Evolutionary conservation across 2,797 vertebrate species (phyloP).

Genomic region (Cossypha caffra): DNA sequence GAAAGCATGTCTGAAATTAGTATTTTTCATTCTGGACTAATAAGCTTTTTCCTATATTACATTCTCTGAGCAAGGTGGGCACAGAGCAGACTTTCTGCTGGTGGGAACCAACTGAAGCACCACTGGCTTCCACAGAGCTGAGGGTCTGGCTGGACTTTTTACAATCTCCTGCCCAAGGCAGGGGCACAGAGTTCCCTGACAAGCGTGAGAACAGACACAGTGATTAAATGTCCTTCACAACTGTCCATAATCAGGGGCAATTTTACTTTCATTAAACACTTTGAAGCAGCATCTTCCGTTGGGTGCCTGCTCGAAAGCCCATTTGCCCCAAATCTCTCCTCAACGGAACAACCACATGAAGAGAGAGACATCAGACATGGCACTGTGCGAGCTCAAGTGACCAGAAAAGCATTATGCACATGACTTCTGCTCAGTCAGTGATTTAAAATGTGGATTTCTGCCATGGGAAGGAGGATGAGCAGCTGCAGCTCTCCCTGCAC

Average conservation of each 20-base stretch:
- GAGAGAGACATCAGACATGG: not conserved
- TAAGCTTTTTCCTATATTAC: not conserved
- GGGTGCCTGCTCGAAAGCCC: not conserved
- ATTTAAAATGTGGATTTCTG: not conserved
- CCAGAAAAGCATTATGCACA: not conserved
- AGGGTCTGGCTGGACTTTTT: not conserved
- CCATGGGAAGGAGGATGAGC: not conserved
- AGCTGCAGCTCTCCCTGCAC: not conserved
- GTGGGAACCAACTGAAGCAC: accelerated
- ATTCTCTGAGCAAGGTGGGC: not conserved
- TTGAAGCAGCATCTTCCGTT: not conserved
- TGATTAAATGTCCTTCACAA: not conserved
- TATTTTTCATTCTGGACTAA: not conserved
- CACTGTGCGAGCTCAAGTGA: not conserved
- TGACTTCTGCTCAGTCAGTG: not conserved
- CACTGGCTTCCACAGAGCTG: not conserved
- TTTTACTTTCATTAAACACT: not conserved
- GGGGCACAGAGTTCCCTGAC: not conserved
- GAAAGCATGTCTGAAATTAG: conserved; percentile 22
- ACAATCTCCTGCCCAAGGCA: not conserved
- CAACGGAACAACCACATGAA: not conserved
- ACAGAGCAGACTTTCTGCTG: not conserved
- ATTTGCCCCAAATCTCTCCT: not conserved
- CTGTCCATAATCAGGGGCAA: not conserved
- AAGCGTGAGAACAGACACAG: not conserved